Evolutionary conservation across 2,113 vertebrate genomes (phyloP), one percentile per base, ranked within the genome.

Genomic region (Pachypanchax playfairii): DNA sequence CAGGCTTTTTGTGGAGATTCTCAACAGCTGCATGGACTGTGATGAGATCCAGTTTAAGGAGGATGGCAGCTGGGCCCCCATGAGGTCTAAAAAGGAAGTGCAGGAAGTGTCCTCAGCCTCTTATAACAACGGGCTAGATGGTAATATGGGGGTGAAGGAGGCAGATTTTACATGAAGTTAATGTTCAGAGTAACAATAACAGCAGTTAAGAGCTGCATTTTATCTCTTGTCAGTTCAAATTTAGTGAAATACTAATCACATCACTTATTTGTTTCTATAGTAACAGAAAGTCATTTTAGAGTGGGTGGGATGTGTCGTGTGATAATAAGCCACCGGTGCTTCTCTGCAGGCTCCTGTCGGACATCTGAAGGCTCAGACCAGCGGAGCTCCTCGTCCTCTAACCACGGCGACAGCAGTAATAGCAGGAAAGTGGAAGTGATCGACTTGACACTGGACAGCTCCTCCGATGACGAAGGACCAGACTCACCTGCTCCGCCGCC

Each of bases 1-100:
- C 83, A 99, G 97, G 77, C 92, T 98, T 82, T 99, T 99, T 80
- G 98, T 99, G 93, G 97, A 99, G 87, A 99, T 99, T 87, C 90
- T 99, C 47, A 99, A 97, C 87, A 98, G 92, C 73, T 98, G 96
- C 60, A 93, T 93, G 62, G 97, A 99, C 60, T 99, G 96, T 75
- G 97, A 99, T 43, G 97, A 99, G 75, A 99, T 99, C 83, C 96
- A 99, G 86, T 99, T 99, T 54, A 98, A 98, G 67, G 96, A 99
- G 74, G 97, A 99, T 15, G 97, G 97, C 5, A 95, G 91, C 1
- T 99, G 97, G 97, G 93, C 97, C 86, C 97, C 97, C 29, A 99
- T 99, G 96, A 95, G 95, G 67, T 94, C 92, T 0, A 98, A 97
- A 90, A 99, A 95, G 91, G 97, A 99, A 26, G 93, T 98, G 75